Percentiles rank a stretch among this genome's conserved stretches.
Evolutionary conservation across 2,888 invertebrate species (phyloP).

Genomic region (Sussaba pulchella): DNA sequence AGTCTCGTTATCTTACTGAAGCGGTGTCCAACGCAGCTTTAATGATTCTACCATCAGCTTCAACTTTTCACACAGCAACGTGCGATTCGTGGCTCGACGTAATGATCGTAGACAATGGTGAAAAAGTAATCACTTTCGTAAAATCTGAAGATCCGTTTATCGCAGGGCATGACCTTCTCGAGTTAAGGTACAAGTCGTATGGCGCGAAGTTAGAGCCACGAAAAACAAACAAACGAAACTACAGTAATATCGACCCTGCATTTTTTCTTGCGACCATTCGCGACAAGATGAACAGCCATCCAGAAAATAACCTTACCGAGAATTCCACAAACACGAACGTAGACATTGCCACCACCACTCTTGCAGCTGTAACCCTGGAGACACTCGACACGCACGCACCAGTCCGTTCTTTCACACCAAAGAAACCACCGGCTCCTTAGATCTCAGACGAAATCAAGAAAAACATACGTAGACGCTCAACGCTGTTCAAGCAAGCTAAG

Average conservation of each 20-base stretch:
- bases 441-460: background rate
- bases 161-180: conserved; percentile 8
- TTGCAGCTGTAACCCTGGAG: too few relatives aligned
- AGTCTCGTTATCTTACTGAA: background rate
- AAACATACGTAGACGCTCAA: background rate
- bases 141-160: conserved; percentile 18
- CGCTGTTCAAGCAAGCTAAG: background rate
- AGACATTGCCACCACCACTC: too few relatives aligned
- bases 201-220: too few relatives aligned
- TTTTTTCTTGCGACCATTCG: too few relatives aligned
- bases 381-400: conserved; percentile 2
- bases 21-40: background rate
- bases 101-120: background rate
- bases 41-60: background rate
- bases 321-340: too few relatives aligned
- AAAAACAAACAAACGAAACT: too few relatives aligned
- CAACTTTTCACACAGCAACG: conserved; percentile 1
- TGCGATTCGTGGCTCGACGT: conserved; percentile 13
- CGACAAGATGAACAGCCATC: too few relatives aligned
- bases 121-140: background rate
- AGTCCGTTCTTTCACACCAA: background rate
- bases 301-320: too few relatives aligned
- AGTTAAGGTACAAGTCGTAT: background rate
- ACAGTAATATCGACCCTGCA: too few relatives aligned
- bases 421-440: conserved; percentile 3